Base-by-base conservation (phyloP, 2,113 vertebrate genomes). In the Poeciliopsis retropinna region DNA sequence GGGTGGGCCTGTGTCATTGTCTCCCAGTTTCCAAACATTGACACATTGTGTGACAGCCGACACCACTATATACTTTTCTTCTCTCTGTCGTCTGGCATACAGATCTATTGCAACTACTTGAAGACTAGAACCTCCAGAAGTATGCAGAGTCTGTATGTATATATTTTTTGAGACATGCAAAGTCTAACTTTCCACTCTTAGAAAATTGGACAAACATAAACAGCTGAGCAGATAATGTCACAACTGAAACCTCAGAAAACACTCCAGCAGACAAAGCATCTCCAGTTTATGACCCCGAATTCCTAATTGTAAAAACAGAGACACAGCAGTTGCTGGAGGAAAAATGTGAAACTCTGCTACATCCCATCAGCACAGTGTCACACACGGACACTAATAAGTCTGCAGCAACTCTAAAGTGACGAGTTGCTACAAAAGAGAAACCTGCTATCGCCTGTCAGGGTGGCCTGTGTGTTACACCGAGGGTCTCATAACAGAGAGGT, bases 381-480 rank as follows among this genome's bases (percentile, higher is more conserved):
- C 62, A 70, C 57, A 54, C 44, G 64, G 81, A 64, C 76, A 83
- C 79, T 76, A 69, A 34, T 72, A 62, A 72, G 71, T 37, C 61
- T 25, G 72, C 73, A 78, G 27, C n/a, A 44, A 60, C 78, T 64
- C 68, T 60, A 31, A 73, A 78, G 67, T 17, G 47, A 83, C 79
- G 76, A n/a, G 15, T 69, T 11, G 73, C 70, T 74, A 75, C 79
- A 83, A 75, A 77, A 72, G 74, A 47, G 25, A 57, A 61, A 74
- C 67, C 81, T 76, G 81, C 83, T 84, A 83, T 83, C 74, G 4
- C 72, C 72, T 77, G 70, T 34, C 88, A 66, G 89, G 91, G 91
- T 92, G 91, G 91, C 64, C 89, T 37, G 54, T 61, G 25, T 25
- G 83, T 73, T 69, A 90, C 75, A 73, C 29, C 0, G 62, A 68